Conservation (phyloP, 2,888 invertebrate species). For the Conomelus anceps region DNA sequence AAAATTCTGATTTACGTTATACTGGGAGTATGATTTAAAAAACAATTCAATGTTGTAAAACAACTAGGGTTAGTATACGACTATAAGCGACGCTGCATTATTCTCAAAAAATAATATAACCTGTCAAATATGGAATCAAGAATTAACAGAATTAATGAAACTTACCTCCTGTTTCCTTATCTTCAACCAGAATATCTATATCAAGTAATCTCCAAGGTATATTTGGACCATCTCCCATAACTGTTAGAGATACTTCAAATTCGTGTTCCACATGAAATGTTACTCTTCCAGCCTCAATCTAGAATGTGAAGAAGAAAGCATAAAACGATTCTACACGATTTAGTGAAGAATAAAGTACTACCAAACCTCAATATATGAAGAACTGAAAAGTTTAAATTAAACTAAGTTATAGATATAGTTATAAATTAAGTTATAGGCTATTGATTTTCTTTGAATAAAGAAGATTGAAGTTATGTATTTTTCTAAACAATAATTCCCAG, state of each 20-base stretch:
- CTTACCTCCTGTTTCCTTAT: slow-evolving; percentile 87
- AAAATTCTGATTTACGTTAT: too few relatives aligned
- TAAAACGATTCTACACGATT: background rate
- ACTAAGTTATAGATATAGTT: too few relatives aligned
- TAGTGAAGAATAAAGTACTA: too few relatives aligned
- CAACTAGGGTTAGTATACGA: background rate
- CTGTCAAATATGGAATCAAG: too few relatives aligned
- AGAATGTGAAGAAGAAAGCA: slow-evolving; percentile 29
- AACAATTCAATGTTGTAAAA: background rate
- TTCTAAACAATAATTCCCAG: too few relatives aligned
- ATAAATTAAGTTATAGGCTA: too few relatives aligned
- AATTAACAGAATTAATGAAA: slow-evolving; percentile 1
- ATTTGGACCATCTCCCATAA: slow-evolving; percentile 90
- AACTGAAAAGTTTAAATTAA: too few relatives aligned
- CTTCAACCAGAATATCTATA: slow-evolving; percentile 92
- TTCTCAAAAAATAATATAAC: background rate
- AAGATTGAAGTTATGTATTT: too few relatives aligned
- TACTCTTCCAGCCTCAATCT: slow-evolving; percentile 89
- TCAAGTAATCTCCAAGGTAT: slow-evolving; percentile 94
- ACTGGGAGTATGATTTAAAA: background rate
- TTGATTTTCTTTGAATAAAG: too few relatives aligned
- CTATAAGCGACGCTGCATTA: background rate
- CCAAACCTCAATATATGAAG: too few relatives aligned
- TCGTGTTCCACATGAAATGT: slow-evolving; percentile 92
- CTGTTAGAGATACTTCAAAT: slow-evolving; percentile 90